Conservation (phyloP, 2,888 invertebrate species). For the Hydroisotoma schaefferi region DNA sequence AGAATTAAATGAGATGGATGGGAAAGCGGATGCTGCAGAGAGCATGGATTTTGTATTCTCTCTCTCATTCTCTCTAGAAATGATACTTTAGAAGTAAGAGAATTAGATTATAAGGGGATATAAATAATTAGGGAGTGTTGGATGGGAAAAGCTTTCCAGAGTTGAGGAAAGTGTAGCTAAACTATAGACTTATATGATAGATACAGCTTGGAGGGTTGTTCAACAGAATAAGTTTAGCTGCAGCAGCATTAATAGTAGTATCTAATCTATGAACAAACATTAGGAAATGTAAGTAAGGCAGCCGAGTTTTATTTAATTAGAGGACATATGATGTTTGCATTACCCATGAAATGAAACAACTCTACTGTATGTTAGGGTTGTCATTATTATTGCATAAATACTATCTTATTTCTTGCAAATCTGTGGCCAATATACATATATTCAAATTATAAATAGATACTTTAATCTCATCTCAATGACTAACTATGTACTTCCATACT, state of each 20-base stretch:
- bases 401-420: background rate
- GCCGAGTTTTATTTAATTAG: slow-evolving; percentile 48
- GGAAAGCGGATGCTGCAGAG: slow-evolving; percentile 3
- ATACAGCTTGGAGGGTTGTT: background rate
- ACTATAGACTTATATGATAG: background rate
- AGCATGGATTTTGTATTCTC: no score
- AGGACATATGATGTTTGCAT: slow-evolving; percentile 48
- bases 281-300: slow-evolving; percentile 15
- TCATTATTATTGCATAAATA: slow-evolving; percentile 5
- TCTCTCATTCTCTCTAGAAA: background rate
- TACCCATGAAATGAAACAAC: slow-evolving; percentile 11
- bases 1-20: slow-evolving; percentile 10
- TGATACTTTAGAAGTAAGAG: background rate
- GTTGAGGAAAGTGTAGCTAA: background rate
- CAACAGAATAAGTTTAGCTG: slow-evolving; percentile 3
- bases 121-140: background rate
- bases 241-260: slow-evolving; percentile 4
- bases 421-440: background rate
- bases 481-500: no score
- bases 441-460: no score
- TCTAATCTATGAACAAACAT: slow-evolving; percentile 33
- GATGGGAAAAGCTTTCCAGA: background rate
- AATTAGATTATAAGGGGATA: slow-evolving; percentile 4
- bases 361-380: background rate
- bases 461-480: no score